These are phyloP conservation scores for Ceratoteleas bidentatus DNA, from an alignment of 1,140 invertebrate species.

Conservation along the genomic window DNA sequence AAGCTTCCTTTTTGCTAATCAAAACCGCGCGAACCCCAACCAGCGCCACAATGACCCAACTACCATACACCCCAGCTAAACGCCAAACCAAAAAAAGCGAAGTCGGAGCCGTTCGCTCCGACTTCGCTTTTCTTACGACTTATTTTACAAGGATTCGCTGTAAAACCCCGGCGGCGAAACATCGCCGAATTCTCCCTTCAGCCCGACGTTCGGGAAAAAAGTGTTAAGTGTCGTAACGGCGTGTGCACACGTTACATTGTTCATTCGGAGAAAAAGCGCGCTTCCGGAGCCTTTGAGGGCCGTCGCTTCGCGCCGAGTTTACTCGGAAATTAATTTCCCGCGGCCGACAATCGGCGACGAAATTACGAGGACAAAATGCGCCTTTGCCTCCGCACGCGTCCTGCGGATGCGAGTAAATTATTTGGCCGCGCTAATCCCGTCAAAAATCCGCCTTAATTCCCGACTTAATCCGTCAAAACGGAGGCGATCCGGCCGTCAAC, in stretches of 20 bases:
- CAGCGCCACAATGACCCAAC: too few relatives aligned
- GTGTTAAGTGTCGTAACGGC: conserved; percentile 16
- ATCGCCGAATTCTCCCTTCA: background rate
- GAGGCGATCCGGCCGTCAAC: background rate
- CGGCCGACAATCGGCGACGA: conserved; percentile 15
- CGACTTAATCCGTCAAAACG: conserved; percentile 29
- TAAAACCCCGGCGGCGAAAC: background rate
- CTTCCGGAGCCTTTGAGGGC: conserved; percentile 13
- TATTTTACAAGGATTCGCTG: too few relatives aligned
- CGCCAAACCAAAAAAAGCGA: too few relatives aligned
- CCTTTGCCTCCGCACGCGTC: background rate
- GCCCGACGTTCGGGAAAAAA: conserved; percentile 5
- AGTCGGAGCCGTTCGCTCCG: too few relatives aligned
- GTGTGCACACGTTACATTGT: conserved; percentile 17
- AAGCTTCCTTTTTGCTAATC: too few relatives aligned
- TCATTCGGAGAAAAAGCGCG: conserved; percentile 13
- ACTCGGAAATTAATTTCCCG: conserved; percentile 9
- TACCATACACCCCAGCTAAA: too few relatives aligned
- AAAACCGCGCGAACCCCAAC: too few relatives aligned
- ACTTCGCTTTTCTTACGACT: too few relatives aligned
- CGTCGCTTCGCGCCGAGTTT: conserved; percentile 2
- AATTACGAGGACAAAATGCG: background rate
- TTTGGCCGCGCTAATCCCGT: conserved; percentile 6
- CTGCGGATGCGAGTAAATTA: background rate
- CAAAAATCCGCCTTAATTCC: conserved; percentile 21